Base-by-base conservation (phyloP, 2,113 vertebrate genomes). In the Gambusia affinis region DNA sequence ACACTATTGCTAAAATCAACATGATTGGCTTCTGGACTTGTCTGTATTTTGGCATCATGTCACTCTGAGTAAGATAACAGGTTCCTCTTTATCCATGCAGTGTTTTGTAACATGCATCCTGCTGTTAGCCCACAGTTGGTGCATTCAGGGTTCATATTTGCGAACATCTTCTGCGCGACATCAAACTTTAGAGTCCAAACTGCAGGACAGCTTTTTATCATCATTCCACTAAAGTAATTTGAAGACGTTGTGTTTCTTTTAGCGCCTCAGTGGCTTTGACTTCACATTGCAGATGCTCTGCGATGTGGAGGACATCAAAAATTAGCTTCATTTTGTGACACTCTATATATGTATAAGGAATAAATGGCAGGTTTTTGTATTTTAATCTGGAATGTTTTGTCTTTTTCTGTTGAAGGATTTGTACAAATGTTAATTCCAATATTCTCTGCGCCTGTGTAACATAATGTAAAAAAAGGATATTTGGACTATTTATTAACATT, bases 401-500 rank as follows among this genome's bases (percentile, higher is more conserved):
- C n/a, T 67, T 64, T 70, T 72, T 60, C 15, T 78, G 15, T 72
- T 68, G 37, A 84, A 84, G 84, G 80, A 78, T 81, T 83, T 91
- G 85, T 90, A 89, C 75, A 93, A 88, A 75, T 87, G 77, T 80
- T 80, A 83, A 89, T 89, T 89, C 74, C 87, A 92, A 89, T 91
- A 89, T 92, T 93, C 76, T 85, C 87, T 90, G 88, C 78, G 79
- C 86, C 91, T 93, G 93, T 94, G 93, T 95, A 93, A 91, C 65
- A 94, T 92, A 94, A 80, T 93, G 93, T 95, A 94, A 92, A 42
- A 37, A 57, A 95, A 92, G 87, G 79, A 87, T 90, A 86, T 92
- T 94, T 91, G 92, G 88, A 91, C 89, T 95, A 95, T 95, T 95
- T 95, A 95, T 95, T 92, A 91, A 89, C 81, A 88, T 88, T 92